These are phyloP conservation scores for Habroteleia sp. DNA, from an alignment of 2,888 invertebrate genomes.

Conservation along the genomic window DNA sequence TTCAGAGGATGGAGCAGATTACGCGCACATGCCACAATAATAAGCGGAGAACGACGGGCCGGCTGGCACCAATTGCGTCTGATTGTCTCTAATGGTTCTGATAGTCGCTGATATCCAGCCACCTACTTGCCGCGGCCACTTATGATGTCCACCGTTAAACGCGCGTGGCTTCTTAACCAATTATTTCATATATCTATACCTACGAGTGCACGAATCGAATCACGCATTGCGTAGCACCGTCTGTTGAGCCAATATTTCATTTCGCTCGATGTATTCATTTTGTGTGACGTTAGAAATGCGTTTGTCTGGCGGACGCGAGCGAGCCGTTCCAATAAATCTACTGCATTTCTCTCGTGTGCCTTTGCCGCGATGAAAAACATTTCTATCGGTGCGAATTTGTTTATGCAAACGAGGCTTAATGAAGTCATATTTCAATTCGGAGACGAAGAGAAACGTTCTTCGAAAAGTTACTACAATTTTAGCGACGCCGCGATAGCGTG, in stretches of 20 bases:
- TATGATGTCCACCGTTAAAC: conserved; percentile 67
- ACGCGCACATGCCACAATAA: conserved; percentile 73
- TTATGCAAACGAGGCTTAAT: too few relatives aligned
- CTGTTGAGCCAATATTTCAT: conserved; percentile 55
- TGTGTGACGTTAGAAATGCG: conserved; percentile 4
- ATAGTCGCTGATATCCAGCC: conserved; percentile 71
- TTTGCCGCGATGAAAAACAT: too few relatives aligned
- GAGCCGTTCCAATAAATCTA: too few relatives aligned
- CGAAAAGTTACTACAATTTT: too few relatives aligned
- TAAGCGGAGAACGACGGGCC: conserved; percentile 68
- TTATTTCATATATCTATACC: conserved; percentile 60
- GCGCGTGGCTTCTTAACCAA: conserved; percentile 68
- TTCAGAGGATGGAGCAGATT: conserved; percentile 72
- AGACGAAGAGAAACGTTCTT: too few relatives aligned
- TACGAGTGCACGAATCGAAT: conserved; percentile 38
- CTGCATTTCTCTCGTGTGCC: too few relatives aligned
- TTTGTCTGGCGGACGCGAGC: too few relatives aligned
- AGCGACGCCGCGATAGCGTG: too few relatives aligned
- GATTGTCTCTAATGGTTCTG: conserved; percentile 72
- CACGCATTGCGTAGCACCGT: conserved; percentile 41
- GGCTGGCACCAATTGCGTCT: conserved; percentile 71
- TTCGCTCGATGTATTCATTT: conserved; percentile 44
- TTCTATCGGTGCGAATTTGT: too few relatives aligned
- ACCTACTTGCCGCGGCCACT: conserved; percentile 68
- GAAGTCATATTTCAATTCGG: too few relatives aligned